A percentile compares a stretch with the other conserved stretches of the same genome.
Evolutionary conservation across 2,797 vertebrate species (phyloP).

Genomic region (Pangasius djambal): DNA sequence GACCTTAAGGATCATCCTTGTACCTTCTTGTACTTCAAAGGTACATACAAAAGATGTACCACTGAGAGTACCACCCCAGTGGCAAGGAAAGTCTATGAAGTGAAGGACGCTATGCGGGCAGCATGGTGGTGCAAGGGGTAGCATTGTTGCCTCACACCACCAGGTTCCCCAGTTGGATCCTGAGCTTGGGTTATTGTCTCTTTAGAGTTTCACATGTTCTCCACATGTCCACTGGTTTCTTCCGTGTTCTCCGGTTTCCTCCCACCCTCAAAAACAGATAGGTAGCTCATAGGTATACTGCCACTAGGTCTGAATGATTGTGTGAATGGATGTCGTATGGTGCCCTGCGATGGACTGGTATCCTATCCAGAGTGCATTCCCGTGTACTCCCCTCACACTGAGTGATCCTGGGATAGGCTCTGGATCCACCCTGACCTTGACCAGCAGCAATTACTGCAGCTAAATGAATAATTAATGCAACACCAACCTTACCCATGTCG

Average conservation of each 20-base stretch:
- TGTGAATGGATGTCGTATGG: not conserved
- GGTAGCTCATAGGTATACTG: not conserved
- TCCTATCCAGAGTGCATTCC: no score
- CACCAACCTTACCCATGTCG: not conserved
- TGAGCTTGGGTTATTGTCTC: not conserved
- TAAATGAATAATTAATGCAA: not conserved
- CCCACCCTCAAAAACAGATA: not conserved
- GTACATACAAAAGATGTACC: not conserved
- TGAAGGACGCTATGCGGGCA: not conserved
- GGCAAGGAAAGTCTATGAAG: not conserved
- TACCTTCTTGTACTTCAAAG: not conserved
- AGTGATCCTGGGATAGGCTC: not conserved
- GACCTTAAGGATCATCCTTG: not conserved
- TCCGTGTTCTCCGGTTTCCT: not conserved
- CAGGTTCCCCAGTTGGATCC: not conserved
- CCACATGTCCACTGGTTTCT: not conserved
- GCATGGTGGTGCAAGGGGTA: not conserved
- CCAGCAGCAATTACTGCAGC: not conserved
- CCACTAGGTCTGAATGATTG: not conserved
- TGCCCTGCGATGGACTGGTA: not conserved
- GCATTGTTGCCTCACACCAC: not conserved
- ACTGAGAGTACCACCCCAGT: no score
- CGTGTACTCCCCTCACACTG: not conserved
- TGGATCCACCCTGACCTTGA: not conserved
- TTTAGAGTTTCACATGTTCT: not conserved